phyloP scores from a whole-genome alignment of 2,113 vertebrate genomes.

The Pristiophorus japonicus region DNA sequence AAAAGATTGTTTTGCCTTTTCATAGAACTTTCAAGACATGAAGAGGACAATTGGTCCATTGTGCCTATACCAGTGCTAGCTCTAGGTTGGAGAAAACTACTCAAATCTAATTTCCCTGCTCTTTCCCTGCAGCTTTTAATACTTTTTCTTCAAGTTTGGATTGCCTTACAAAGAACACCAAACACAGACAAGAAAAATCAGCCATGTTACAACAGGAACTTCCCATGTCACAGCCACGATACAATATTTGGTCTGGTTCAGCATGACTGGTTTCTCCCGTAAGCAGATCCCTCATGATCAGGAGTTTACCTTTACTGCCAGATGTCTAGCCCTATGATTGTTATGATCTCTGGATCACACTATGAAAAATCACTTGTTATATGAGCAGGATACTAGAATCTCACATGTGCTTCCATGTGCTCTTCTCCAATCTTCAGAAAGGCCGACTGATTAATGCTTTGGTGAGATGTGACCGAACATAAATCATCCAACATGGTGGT shows the following conservation, averaged over 20 bases:
- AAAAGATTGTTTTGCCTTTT: too few relatives aligned
- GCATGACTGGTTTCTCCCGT: neutral
- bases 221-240: neutral
- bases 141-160: neutral
- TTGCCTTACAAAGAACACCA: neutral
- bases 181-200: neutral
- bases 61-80: neutral
- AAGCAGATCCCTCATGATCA: neutral
- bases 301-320: neutral
- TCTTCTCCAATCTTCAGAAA: neutral
- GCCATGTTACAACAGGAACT: neutral
- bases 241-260: neutral
- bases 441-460: neutral
- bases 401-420: neutral
- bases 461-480: constrained; percentile 5
- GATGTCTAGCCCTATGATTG: neutral
- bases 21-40: neutral
- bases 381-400: neutral
- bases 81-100: neutral
- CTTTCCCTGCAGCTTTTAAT: neutral
- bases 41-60: neutral
- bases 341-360: too few relatives aligned
- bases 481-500: neutral
- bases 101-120: neutral
- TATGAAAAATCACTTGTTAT: neutral